Evolutionary conservation across 2,113 vertebrate genomes (phyloP).

Genomic region (Petaurus breviceps): DNA sequence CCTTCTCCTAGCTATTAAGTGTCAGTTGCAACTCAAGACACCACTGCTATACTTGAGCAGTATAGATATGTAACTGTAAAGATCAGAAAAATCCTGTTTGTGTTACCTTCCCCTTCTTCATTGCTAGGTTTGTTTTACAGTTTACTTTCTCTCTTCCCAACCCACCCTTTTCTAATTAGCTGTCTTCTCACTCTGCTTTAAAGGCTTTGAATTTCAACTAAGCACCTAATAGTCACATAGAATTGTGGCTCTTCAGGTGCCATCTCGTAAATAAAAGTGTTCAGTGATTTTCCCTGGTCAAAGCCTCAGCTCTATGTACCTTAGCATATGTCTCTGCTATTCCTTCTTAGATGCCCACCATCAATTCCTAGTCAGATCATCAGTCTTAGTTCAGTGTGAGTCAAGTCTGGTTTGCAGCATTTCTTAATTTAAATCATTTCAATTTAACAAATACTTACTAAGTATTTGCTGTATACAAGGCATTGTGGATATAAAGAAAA

Average conservation of each 20-base stretch:
- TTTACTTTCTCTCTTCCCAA: background rate
- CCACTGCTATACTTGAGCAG: background rate
- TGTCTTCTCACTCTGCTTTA: background rate
- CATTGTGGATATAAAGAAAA: background rate
- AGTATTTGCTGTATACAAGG: background rate
- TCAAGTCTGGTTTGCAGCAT: too few relatives aligned
- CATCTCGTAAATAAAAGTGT: background rate
- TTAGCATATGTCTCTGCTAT: background rate
- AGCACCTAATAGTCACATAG: background rate
- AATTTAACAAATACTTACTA: background rate
- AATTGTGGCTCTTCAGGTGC: background rate
- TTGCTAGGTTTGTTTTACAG: conserved; percentile 8
- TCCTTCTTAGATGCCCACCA: background rate
- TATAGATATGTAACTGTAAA: background rate
- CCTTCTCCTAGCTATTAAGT: background rate
- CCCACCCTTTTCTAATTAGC: background rate
- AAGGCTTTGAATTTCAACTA: background rate
- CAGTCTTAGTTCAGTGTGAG: background rate
- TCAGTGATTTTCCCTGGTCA: background rate
- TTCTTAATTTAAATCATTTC: background rate
- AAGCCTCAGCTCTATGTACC: background rate
- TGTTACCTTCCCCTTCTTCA: background rate
- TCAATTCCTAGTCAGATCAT: background rate
- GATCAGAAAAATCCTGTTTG: background rate
- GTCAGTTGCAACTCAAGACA: background rate